Base-by-base conservation (phyloP, 2,113 vertebrate species). In the Oncorhynchus kisutch region DNA sequence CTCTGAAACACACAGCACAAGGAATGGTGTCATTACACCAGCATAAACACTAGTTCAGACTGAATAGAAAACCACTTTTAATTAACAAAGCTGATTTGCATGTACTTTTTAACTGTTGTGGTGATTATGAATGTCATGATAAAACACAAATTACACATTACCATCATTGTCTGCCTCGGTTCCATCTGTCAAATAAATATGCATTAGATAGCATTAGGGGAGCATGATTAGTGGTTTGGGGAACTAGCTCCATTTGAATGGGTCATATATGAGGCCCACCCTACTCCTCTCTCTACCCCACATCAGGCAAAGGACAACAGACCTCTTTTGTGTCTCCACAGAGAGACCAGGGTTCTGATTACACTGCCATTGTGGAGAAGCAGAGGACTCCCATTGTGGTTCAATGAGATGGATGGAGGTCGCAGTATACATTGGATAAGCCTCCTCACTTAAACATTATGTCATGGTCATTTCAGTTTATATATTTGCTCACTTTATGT, bases 351-450 rank as follows among this genome's bases (percentile, higher is more conserved):
- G 27, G 6, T 3, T 68, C 31, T 68, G 29, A 20, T 68, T 68
- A 20, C 67, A 9, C 13, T 18, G 67, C 31, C 31, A 31, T 68
- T 68, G 65, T 34, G 29, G 67, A 31, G 2, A 68, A 3, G 29
- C 29, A 68, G 67, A 68, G 29, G 5, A 31, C 67, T 68, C 18
- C 67, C 67, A 68, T 68, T 68, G 67, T 68, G 25, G 20, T 34
- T 31, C 5, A n/a, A n/a, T 5, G n/a, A n/a, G 59, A n/a, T 22
- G 16, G 51, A 18, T 18, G 12, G 59, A n/a, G n/a, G 20, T n/a
- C 2, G n/a, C 7, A 11, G 59, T 62, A 16, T n/a, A 62, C 59
- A 62, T 22, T 22, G 59, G 18, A 62, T 24, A 24, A 24, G 59
- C n/a, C 8, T n/a, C 20, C n/a, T 62, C 20, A 62, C 59, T 62